Evolutionary conservation across 2,888 invertebrate species (phyloP), one percentile per base, ranked within the genome.

Genomic region (Gandaritis pyraliata): DNA sequence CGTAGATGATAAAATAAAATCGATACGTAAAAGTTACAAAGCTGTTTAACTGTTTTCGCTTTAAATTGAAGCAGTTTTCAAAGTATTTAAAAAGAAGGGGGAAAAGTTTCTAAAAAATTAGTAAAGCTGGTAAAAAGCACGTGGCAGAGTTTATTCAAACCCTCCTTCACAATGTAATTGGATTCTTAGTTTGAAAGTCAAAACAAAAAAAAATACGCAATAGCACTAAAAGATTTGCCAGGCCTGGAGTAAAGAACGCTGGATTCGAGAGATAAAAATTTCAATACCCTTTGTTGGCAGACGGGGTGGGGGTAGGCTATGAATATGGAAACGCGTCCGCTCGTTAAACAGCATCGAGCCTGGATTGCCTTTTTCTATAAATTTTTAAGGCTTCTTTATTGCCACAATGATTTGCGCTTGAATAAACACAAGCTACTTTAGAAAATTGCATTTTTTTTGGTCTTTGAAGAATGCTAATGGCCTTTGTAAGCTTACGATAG

Each of bases 301-400:
- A 58, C 69, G 55, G 64, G 41, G 61, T 54, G 53, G 62, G 58
- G 54, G 64, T 56, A 30, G 55, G 61, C 55, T 61, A 68, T 70
- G 70, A 82, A 85, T 83, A 81, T 71, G 76, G 75, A 78, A 84
- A 70, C 76, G 73, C 55, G 72, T 57, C 59, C 69, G 75, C 69
- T 78, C 79, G 78, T 82, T 78, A 78, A 77, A 76, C 64, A 72
- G 69, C 73, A 63, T 63, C 66, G 66, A 58, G 66, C 69, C 64
- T 69, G 70, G 79, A 83, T 83, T 82, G 80, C 75, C 70, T 77
- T 73, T 71, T 71, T 66, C 61, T 69, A 70, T 80, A 70, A 73
- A 79, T 78, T 75, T 77, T 75, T 65, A 70, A 80, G 72, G 71
- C 68, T 58, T 47, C 54, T 64, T 66, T 68, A 68, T 68, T 58